Base-by-base conservation (phyloP, 2,797 vertebrate species). In the Taeniopygia guttata region DNA sequence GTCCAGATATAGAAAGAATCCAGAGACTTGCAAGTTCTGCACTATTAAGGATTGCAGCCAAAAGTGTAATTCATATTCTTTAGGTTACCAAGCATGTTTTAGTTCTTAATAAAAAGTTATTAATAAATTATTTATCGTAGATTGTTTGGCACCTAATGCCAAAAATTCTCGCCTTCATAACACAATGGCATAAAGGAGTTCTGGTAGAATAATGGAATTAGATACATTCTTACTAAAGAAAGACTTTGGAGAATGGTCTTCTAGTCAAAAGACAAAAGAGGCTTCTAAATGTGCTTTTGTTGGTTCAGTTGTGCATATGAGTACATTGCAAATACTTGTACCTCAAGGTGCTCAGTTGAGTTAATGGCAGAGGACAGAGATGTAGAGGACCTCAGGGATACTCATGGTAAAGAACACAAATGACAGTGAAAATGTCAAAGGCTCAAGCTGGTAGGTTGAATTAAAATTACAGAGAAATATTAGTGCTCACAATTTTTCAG, bases 151-250 rank as follows among this genome's bases (percentile, higher is more conserved):
- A 80, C 2, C 16, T 58, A 34, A 45, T 51, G 15, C 23, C 26
- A 48, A 73, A 69, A 68, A 6, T 7, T 54, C 48, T 73, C 49
- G 25, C 21, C 26, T 86, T 49, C 30, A 38, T 66, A 62, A 38
- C 0, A 0, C 17, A 77, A 38, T 13, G 11, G 7, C 10, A 51
- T 46, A 59, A 87, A 70, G 13, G 3, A 64, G 10, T 54, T 60
- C 49, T 4, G 3, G 25, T 25, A 48, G 30, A 55, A 72, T 10
- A 20, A 38, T 10, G 30, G 21, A 86, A 62, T 68, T 46, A 42
- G 13, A 38, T 15, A 32, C 0, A 36, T 46, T 43, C 5, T 27
- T 76, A 27, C 30, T 27, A n/a, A 76, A 40, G 11, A 91, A 74
- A 56, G 13, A 26, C 9, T 58, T 74, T 6, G 16, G n/a, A 49